A percentile compares a stretch with the other conserved stretches of the same genome.
Conservation (phyloP, 2,888 invertebrate species). For the Apodemia mormo region DNA sequence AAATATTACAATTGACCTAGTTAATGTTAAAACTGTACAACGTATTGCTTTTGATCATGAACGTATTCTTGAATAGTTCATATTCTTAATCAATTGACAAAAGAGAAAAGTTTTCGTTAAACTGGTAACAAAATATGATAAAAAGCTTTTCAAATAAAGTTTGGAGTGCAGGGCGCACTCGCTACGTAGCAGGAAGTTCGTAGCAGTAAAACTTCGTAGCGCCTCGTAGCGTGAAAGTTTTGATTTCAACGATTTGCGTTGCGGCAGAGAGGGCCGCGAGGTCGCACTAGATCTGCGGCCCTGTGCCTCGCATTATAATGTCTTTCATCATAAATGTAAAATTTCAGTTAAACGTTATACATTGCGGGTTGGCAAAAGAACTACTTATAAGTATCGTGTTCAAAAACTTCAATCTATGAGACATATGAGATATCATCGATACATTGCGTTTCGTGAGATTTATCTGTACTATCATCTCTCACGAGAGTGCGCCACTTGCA, state of each 20-base stretch:
- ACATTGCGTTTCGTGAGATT: constrained; percentile 51
- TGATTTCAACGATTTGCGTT: constrained; percentile 82
- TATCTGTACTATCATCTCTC: constrained; percentile 77
- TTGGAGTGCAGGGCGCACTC: constrained; percentile 77
- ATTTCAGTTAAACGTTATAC: constrained; percentile 37
- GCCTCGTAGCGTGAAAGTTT: constrained; percentile 82
- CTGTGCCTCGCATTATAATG: constrained; percentile 51
- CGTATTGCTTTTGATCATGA: neutral
- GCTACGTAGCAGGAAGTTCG: constrained; percentile 80
- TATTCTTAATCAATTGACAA: constrained; percentile 19
- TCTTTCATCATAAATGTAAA: constrained; percentile 20
- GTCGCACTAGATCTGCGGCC: constrained; percentile 72
- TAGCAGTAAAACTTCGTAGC: constrained; percentile 82
- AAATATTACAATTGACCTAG: neutral
- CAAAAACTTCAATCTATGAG: constrained; percentile 50
- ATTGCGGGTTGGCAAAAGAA: constrained; percentile 39
- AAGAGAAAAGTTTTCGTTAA: constrained; percentile 56
- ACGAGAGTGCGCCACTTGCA: constrained; percentile 79
- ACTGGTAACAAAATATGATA: constrained; percentile 77
- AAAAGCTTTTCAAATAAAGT: constrained; percentile 79
- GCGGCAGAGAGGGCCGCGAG: constrained; percentile 76
- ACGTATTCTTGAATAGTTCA: neutral
- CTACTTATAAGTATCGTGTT: accelerated
- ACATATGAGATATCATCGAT: constrained; percentile 27
- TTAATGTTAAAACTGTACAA: neutral